Percentiles rank a stretch among this genome's conserved stretches.
Conservation (phyloP, 2,113 vertebrate genomes). For the Bubo scandiacus region DNA sequence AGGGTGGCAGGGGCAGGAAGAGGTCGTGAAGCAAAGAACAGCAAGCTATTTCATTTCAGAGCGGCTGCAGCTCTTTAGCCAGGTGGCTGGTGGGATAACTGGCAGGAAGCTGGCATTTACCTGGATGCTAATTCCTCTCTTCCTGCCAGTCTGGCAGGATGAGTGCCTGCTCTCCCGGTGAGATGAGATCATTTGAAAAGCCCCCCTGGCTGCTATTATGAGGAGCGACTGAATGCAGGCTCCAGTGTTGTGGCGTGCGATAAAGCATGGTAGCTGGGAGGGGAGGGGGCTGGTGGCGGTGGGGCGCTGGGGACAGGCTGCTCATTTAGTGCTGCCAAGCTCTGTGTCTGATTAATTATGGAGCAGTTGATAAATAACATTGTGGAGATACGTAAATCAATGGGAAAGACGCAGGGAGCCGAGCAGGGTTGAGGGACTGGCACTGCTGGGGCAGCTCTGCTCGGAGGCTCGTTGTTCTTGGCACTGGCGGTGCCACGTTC, state of each 20-base stretch:
- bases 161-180: conserved; percentile 40
- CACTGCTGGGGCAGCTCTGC: not conserved
- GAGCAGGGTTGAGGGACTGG: conserved; percentile 53
- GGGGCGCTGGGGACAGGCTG: conserved; percentile 59
- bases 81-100: conserved; percentile 63
- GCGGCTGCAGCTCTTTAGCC: conserved; percentile 17
- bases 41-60: not conserved
- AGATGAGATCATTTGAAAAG: conserved; percentile 72
- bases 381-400: conserved; percentile 73
- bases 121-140: conserved; percentile 66
- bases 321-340: conserved; percentile 70
- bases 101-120: conserved; percentile 51
- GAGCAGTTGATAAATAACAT: conserved; percentile 74
- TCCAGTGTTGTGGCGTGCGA: not conserved
- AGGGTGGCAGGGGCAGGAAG: not conserved
- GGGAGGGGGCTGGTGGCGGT: not conserved
- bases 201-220: conserved; percentile 48
- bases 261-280: conserved; percentile 5
- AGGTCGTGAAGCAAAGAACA: not conserved
- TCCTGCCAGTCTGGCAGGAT: conserved; percentile 61
- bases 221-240: conserved; percentile 14
- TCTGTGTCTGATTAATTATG: conserved; percentile 76
- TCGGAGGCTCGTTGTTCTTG: not conserved
- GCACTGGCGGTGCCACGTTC: not conserved
- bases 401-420: conserved; percentile 50